phyloP scores from a whole-genome alignment of 1,140 invertebrate genomes.

The Anoplolepis gracilipes region DNA sequence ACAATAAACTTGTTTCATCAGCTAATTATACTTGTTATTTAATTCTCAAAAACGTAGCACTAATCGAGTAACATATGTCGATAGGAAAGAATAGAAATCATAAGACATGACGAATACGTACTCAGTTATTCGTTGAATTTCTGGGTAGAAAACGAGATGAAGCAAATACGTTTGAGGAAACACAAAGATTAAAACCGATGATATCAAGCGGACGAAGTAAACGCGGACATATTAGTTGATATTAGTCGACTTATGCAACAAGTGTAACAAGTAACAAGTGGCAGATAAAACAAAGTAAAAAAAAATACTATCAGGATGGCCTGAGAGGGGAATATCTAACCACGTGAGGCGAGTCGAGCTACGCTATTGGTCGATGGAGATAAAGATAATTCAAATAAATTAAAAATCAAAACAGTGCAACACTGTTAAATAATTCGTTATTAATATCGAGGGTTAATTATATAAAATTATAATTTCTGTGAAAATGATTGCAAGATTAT shows the following conservation, averaged over 20 bases:
- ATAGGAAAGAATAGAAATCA: neutral
- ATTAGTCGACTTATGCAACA: conserved; percentile 34
- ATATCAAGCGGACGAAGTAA: neutral
- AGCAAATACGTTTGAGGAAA: neutral
- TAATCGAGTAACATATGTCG: neutral
- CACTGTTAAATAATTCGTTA: too few relatives aligned
- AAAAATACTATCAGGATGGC: neutral
- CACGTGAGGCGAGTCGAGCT: neutral
- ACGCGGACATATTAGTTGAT: too few relatives aligned
- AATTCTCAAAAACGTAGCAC: neutral
- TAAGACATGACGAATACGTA: neutral
- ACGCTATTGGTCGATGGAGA: conserved; percentile 10
- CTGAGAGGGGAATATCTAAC: neutral
- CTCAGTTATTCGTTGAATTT: neutral
- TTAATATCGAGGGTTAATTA: too few relatives aligned
- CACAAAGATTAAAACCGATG: neutral
- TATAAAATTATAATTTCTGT: neutral
- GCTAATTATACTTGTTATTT: neutral
- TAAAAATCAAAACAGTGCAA: neutral
- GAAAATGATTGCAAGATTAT: neutral
- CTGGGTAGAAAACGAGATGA: neutral
- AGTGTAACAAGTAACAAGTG: conserved; percentile 52
- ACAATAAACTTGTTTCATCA: neutral
- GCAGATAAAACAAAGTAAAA: neutral
- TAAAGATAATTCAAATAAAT: neutral